Evolutionary conservation across 2,797 vertebrate species (phyloP).

Genomic region (Danio albolineatus): DNA sequence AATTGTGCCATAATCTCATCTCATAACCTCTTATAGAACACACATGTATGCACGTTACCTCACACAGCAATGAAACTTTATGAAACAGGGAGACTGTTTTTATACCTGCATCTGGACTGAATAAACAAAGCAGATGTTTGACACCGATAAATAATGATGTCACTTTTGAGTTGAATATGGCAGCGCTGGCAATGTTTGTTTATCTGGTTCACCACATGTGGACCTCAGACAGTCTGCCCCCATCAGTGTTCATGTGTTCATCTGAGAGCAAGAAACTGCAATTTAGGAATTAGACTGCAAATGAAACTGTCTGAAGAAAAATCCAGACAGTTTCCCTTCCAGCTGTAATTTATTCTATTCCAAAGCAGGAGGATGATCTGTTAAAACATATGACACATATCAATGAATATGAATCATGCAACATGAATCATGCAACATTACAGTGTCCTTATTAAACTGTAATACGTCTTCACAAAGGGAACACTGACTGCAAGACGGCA

Average conservation of each 20-base stretch:
- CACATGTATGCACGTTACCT: constrained; percentile 18
- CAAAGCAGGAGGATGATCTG: not conserved
- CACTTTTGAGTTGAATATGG: constrained; percentile 60
- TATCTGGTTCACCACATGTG: constrained; percentile 49
- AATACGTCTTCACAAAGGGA: not conserved
- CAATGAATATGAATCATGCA: too few relatives aligned
- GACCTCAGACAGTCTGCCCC: constrained; percentile 32
- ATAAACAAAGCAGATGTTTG: constrained; percentile 73
- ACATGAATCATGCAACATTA: not conserved
- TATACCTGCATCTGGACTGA: constrained; percentile 64
- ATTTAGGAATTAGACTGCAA: constrained; percentile 15
- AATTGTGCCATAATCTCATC: not conserved
- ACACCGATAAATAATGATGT: constrained; percentile 70
- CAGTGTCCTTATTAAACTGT: not conserved
- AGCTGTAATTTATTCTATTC: not conserved
- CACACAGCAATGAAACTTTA: constrained; percentile 40
- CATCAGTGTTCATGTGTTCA: constrained; percentile 26
- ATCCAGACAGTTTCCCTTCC: not conserved
- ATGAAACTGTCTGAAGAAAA: not conserved
- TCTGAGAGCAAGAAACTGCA: not conserved
- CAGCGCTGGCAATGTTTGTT: constrained; percentile 62
- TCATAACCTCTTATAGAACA: not conserved
- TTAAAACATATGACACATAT: not conserved
- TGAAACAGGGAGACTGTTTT: constrained; percentile 56
- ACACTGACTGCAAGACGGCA: not conserved